A percentile compares a stretch with the other conserved stretches of the same genome.
Evolutionary conservation across 2,113 vertebrate genomes (phyloP).

Genomic region (Promerops cafer): DNA sequence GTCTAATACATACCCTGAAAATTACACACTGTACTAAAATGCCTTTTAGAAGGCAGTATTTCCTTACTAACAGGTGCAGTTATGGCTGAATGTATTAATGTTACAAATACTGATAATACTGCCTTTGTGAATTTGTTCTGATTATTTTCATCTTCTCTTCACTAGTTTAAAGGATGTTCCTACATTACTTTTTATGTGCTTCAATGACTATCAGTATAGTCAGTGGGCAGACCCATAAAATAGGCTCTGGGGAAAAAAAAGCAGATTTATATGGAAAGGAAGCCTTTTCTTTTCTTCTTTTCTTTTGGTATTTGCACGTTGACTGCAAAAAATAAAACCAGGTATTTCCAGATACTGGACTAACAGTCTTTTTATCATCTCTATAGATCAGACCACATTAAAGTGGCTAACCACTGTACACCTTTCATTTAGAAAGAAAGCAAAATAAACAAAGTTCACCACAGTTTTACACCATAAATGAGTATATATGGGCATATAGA

Average conservation of each 20-base stretch:
- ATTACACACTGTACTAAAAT: neutral
- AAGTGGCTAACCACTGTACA: neutral
- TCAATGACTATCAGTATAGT: neutral
- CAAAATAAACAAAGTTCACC: neutral
- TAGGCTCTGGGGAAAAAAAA: neutral
- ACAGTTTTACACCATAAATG: neutral
- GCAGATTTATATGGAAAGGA: neutral
- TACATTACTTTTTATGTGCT: neutral
- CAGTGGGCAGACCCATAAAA: neutral
- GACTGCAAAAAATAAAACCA: neutral
- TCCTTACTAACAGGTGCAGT: neutral
- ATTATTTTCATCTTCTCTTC: neutral
- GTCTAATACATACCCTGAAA: neutral
- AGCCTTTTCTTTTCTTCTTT: neutral
- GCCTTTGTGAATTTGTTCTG: neutral
- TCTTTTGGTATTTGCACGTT: neutral
- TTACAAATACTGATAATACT: neutral
- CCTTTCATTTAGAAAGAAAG: neutral
- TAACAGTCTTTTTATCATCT: neutral
- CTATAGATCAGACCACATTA: neutral
- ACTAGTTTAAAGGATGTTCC: neutral
- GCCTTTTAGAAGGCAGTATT: neutral
- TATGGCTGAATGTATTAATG: neutral
- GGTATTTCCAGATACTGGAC: neutral
- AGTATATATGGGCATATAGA: neutral